Conservation (phyloP, 2,113 vertebrate genomes). For the Lynx canadensis region DNA sequence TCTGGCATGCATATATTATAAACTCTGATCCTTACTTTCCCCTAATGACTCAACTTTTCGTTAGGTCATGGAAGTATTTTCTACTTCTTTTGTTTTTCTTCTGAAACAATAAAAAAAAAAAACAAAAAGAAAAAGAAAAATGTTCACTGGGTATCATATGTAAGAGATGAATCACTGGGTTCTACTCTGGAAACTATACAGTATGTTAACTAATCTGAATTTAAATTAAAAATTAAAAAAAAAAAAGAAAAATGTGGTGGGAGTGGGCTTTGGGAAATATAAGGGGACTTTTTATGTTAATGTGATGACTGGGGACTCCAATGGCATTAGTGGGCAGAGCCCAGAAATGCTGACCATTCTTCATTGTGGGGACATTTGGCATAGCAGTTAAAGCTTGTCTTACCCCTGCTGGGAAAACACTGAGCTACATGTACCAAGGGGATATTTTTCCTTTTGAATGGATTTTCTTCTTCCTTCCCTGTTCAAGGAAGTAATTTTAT, state of each 20-base stretch:
- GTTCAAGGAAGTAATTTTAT: neutral
- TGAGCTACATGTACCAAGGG: neutral
- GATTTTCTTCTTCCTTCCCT: neutral
- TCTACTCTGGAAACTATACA: too few species aligned
- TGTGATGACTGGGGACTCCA: neutral
- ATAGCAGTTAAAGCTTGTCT: neutral
- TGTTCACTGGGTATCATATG: neutral
- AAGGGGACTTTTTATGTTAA: neutral
- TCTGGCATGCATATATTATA: neutral
- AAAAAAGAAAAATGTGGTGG: neutral
- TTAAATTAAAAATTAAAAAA: neutral
- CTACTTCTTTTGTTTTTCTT: conserved; percentile 6
- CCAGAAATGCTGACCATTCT: neutral
- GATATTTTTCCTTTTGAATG: neutral
- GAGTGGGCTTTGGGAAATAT: neutral
- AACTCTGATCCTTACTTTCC: neutral
- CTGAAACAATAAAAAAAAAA: neutral
- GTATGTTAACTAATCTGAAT: too few species aligned
- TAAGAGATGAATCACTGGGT: too few species aligned
- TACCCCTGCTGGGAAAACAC: neutral
- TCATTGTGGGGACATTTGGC: neutral
- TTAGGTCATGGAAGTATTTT: neutral
- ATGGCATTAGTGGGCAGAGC: neutral
- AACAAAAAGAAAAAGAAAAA: neutral
- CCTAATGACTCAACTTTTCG: neutral